Evolutionary conservation across 2,797 vertebrate species (phyloP), one percentile per base, ranked within the genome.

Genomic region (Schizopygopsis malacanthus): DNA sequence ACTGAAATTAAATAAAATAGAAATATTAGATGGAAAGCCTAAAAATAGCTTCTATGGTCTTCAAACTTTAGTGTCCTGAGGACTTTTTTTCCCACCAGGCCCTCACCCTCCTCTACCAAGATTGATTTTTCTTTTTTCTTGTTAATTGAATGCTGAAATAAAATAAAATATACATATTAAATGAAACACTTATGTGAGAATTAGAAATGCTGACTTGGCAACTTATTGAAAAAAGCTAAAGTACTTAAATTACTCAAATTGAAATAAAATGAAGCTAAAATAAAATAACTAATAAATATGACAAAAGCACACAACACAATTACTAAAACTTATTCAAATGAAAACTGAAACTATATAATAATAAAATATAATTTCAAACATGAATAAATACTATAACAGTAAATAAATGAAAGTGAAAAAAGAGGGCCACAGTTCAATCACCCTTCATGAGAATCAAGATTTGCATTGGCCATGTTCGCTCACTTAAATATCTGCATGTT

Each of bases 341-440:
- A 59, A n/a, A 59, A 59, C 9, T n/a, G 3, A n/a, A n/a, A 59
- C 11, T 59, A 59, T n/a, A 56, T 43, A 9, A 22, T 11, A 10
- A 59, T 11, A 56, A 50, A 50, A 16, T 4, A 25, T 61, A 0
- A 61, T 61, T 25, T 4, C 25, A 61, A 25, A 61, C 25, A 61
- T 94, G 95, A 96, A 97, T 95, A 96, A 95, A 96, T 96, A 93
- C 94, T 61, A 25, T 61, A 25, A 25, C 59, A 61, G 59, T 25
- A 25, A 25, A 25, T 61, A 12, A 61, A 11, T 16, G 5, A 65
- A 63, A 63, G 12, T 63, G 61, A 63, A 28, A 63, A 95, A 95
- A 95, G 94, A 94, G 94, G 95, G 95, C 94, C 95, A 71, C 94
- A 94, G 94, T 94, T 96, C 96, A 96, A 96, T 96, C 96, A 95